Evolutionary conservation across 2,888 invertebrate species (phyloP).

Genomic region (Camponotus fellah): DNA sequence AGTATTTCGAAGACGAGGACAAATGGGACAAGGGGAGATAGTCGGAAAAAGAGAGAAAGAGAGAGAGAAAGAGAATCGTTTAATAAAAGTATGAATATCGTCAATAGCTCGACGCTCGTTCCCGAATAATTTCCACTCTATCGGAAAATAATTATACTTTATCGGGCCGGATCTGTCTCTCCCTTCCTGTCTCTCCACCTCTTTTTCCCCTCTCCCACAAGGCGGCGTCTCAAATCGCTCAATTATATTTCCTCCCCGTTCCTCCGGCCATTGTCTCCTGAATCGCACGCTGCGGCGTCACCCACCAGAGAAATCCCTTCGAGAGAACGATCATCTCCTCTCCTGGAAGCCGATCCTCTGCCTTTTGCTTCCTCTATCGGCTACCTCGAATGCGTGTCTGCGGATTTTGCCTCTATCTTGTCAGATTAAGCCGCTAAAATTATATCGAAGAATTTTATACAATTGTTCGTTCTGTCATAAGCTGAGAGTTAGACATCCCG

Average conservation of each 20-base stretch:
- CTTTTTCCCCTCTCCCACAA: slow-evolving; percentile 60
- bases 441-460: slow-evolving; percentile 34
- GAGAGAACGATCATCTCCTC: slow-evolving; percentile 74
- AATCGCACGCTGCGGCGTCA: slow-evolving; percentile 71
- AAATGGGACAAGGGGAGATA: slow-evolving; percentile 4
- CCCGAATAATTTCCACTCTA: slow-evolving; percentile 86
- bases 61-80: slow-evolving; percentile 75
- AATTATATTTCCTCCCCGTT: slow-evolving; percentile 82
- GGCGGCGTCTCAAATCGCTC: slow-evolving; percentile 83
- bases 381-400: slow-evolving; percentile 54
- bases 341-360: slow-evolving; percentile 67
- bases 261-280: slow-evolving; percentile 73
- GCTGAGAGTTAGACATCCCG: background rate
- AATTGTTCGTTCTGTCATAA: background rate
- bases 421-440: slow-evolving; percentile 42
- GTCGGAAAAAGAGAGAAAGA: slow-evolving; percentile 2
- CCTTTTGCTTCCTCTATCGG: slow-evolving; percentile 59
- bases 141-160: slow-evolving; percentile 86
- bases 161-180: slow-evolving; percentile 80
- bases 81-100: slow-evolving; percentile 86
- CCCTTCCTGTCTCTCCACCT: slow-evolving; percentile 56
- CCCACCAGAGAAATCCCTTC: slow-evolving; percentile 70
- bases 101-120: slow-evolving; percentile 84
- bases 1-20: slow-evolving; percentile 34
- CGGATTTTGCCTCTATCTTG: slow-evolving; percentile 51